Base-by-base conservation (phyloP, 2,113 vertebrate genomes). In the Jaculus jaculus region DNA sequence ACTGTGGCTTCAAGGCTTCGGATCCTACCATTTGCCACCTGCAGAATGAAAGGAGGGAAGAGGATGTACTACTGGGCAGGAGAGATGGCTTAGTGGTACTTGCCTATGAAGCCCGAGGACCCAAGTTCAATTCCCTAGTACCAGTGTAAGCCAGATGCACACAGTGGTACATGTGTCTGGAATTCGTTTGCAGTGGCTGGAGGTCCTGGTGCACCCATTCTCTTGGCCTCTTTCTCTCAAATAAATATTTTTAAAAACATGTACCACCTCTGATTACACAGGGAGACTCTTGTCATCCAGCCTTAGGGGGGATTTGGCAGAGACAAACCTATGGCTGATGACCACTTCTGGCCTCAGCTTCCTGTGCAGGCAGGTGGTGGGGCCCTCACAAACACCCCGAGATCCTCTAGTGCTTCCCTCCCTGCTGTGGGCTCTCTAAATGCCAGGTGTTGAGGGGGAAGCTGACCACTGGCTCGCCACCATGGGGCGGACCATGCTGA, bases 21-120 rank as follows among this genome's bases (percentile, higher is more conserved):
- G 93, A 99, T 99, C 84, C 98, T 99, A 42, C 98, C 98, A 0
- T 99, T 99, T 32, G 99, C 99, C 96, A 98, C 98, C 99, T 99
- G 80, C 88, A 87, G 34, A 80, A 61, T 0, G 61, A 92, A 88
- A 63, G 91, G 87, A 81, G 85, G 82, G 8, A 66, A 24, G 77
- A 60, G 96, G 65, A 16, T 21, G 32, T 1, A 26, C 72, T 47
- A 8, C 8, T 47, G 42, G 42, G 42, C 42, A 6, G 42, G 42
- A 47, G 42, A 47, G 42, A 47, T 47, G 8, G 42, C 42, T 47
- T 47, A 47, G 42, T 5, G 42, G 42, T 8, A 47, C 42, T 47
- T 47, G 42, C 42, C 42, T 47, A 8, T 47, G 42, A 47, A 47
- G 42, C 5, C 42, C 8, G 42, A 47, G 42, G 42, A 47, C 42